phyloP scores from a whole-genome alignment of 2,113 vertebrate species.

The Tapirus terrestris region DNA sequence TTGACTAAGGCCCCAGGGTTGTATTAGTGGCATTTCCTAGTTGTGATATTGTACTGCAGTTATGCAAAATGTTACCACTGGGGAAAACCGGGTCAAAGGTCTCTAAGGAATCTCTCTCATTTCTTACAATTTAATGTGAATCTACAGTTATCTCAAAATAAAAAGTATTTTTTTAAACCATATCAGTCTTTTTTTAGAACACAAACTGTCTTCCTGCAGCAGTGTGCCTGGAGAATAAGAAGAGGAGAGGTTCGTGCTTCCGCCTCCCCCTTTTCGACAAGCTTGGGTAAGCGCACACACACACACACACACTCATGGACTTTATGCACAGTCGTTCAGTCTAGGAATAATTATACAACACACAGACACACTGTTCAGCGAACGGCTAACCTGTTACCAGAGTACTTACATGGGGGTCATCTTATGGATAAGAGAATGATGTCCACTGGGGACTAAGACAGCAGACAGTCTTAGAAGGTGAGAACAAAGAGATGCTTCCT shows the following conservation, averaged over 20 bases:
- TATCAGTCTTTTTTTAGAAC: constrained; percentile 17
- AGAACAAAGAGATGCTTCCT: background rate
- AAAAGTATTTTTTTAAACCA: background rate
- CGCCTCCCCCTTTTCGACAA: background rate
- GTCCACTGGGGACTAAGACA: background rate
- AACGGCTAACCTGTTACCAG: background rate
- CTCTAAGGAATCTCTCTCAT: background rate
- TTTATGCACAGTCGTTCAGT: background rate
- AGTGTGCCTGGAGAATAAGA: background rate
- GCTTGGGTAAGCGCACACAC: background rate
- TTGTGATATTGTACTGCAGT: background rate
- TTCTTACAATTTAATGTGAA: background rate
- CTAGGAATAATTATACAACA: background rate
- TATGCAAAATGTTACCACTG: background rate
- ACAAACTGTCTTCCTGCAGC: background rate
- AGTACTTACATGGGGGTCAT: constrained; percentile 10
- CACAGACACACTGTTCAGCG: background rate
- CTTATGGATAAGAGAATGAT: constrained; percentile 17
- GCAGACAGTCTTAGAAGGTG: background rate
- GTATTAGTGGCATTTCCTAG: background rate
- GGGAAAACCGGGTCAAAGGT: background rate
- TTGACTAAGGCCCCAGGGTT: background rate
- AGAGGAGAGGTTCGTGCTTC: background rate
- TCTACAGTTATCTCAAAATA: background rate
- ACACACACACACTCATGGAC: background rate